Base-by-base conservation (phyloP, 2,797 vertebrate genomes). In the Yasuhikotakia modesta region DNA sequence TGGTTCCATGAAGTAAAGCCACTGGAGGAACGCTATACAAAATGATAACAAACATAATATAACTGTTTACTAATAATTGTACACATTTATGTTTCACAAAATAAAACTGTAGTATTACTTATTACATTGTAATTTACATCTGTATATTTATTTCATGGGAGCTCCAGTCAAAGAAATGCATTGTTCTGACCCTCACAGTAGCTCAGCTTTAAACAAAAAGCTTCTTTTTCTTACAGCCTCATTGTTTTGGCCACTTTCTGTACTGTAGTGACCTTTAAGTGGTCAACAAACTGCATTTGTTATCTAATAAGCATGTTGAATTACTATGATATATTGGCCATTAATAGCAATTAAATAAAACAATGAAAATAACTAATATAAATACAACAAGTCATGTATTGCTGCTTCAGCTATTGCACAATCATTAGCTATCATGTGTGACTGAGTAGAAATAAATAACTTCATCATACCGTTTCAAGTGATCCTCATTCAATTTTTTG, bases 1-100 rank as follows among this genome's bases (percentile, higher is more conserved):
- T 74, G 72, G 87, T 90, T 22, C 93, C 92, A 21, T 94, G 93
- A 61, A 94, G 80, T 83, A 94, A 84, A 77, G 68, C 76, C 1
- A 94, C 88, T 0, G 87, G 90, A 72, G 93, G 93, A 35, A 92
- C 66, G 82, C 93, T 94, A 85, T 3, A 69, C 21, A 32, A 68
- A 43, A 78, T 22, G 58, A 77, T 27, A n/a, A 67, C 11, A 48
- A 67, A 11, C 14, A 5, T 43, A 30, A 61, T 48, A 0, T 73
- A 1, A 80, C 5, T 16, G 2, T 17, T 16, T 4, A 66, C 3
- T 22, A 22, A 11, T 7, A 30, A 5, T 27, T 55, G 3, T 55
- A 52, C 30, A 64, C 3, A 21, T 21, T 10, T 13, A 55, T 35
- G 19, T 43, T 46, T 43, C 17, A 19, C 39, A 63, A 16, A 8